phyloP scores from a whole-genome alignment of 2,797 vertebrate species.

The Acanthis flammea region DNA sequence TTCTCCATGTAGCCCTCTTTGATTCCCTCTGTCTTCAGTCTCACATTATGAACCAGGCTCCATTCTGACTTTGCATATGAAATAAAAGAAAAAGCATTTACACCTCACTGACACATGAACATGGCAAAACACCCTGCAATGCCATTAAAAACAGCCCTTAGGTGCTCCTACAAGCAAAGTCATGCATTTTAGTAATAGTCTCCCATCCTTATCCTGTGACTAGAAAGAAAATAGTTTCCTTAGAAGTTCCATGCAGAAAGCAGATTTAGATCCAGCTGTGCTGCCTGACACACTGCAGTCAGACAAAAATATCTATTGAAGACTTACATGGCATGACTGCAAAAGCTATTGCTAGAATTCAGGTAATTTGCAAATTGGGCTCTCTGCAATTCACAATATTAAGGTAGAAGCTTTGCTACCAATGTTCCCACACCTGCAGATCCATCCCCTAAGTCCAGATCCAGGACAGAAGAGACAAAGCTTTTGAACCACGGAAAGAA shows the following conservation, averaged over 20 bases:
- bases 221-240: not conserved
- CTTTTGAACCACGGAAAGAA: not conserved
- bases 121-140: not conserved
- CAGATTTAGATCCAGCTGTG: not conserved
- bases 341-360: not conserved
- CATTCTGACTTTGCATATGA: not conserved
- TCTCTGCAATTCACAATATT: not conserved
- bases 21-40: not conserved
- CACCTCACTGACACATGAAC: not conserved
- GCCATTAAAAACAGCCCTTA: not conserved
- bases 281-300: not conserved
- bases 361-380: not conserved
- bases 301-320: not conserved
- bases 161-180: not conserved
- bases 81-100: not conserved
- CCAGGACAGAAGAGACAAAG: not conserved
- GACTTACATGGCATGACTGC: not conserved
- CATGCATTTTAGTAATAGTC: not conserved
- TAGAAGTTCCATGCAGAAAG: not conserved
- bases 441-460: not conserved
- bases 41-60: not conserved
- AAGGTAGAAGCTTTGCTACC: not conserved
- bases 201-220: not conserved
- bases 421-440: not conserved
- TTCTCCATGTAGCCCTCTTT: not conserved